Conservation (phyloP, 2,888 invertebrate species). For the Theretra japonica region DNA sequence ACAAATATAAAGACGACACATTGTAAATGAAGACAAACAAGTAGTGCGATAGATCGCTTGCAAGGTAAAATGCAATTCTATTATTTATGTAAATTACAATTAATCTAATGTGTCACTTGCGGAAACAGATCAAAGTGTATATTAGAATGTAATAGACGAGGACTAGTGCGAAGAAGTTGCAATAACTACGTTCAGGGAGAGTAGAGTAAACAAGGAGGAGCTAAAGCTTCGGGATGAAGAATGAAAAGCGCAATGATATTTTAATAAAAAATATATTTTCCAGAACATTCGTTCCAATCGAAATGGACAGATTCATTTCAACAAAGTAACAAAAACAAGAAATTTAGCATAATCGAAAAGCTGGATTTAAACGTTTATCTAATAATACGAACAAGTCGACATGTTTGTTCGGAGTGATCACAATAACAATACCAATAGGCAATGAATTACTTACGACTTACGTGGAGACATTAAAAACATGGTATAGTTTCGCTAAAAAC, state of each 20-base stretch:
- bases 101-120: slow-evolving; percentile 3
- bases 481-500: slow-evolving; percentile 53
- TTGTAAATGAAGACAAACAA: background rate
- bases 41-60: background rate
- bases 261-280: slow-evolving; percentile 81
- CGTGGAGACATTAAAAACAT: slow-evolving; percentile 53
- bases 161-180: slow-evolving; percentile 33
- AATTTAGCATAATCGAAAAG: slow-evolving; percentile 64
- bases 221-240: slow-evolving; percentile 70
- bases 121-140: background rate
- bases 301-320: slow-evolving; percentile 77
- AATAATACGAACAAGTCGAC: slow-evolving; percentile 58
- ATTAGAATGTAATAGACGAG: background rate
- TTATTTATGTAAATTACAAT: background rate
- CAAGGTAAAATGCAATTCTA: slow-evolving; percentile 18
- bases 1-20: slow-evolving; percentile 5
- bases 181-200: slow-evolving; percentile 34
- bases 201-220: slow-evolving; percentile 53
- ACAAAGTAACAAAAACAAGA: slow-evolving; percentile 64
- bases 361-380: slow-evolving; percentile 70
- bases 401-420: slow-evolving; percentile 59
- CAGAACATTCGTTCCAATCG: slow-evolving; percentile 73
- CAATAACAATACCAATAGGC: slow-evolving; percentile 51
- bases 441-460: slow-evolving; percentile 40
- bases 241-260: slow-evolving; percentile 80